Base-by-base conservation (phyloP, 2,888 invertebrate genomes). In the Catocala fraxini region DNA sequence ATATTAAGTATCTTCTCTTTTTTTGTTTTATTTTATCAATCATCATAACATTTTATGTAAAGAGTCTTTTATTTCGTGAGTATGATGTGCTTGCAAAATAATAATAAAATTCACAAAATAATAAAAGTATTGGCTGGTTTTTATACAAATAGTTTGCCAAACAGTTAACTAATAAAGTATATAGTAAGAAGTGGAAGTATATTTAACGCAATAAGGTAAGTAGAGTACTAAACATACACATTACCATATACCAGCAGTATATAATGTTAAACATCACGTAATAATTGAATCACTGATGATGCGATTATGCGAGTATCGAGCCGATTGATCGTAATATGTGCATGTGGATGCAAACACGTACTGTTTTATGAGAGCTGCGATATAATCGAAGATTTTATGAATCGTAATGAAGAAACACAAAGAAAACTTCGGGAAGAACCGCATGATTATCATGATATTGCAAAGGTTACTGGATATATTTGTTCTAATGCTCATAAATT, bases 231-330 rank as follows among this genome's bases (percentile, higher is more conserved):
- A 2, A 42, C 11, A 11, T 39, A 11, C 41, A 13, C 41, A 34
- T 42, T 25, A 48, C 25, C 9, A 25, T 6, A 42, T 12, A 42
- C 6, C 5, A 6, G 13, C 11, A 33, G 25, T 25, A 5, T 11
- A 4, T 33, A 33, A 42, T 3, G 34, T 42, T 49, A 33, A 41
- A 51, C 51, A 43, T 52, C 49, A 60, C 65, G 71, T 64, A 63
- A 76, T 68, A 62, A 67, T 65, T 70, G 56, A 68, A 71, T 70
- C 68, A 73, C 57, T 65, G 68, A 70, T 72, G 60, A 55, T 46
- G 12, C 10, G 68, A 75, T 73, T 64, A 78, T 59, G 47, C 54
- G 51, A 73, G 69, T 71, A 56, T 60, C 51, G 68, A 76, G 71
- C 71, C 61, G 65, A 73, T 62, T 39, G 10, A 39, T 39, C 6